Base-by-base conservation (phyloP, 2,888 invertebrate genomes). In the Pristionchus entomophagus region DNA sequence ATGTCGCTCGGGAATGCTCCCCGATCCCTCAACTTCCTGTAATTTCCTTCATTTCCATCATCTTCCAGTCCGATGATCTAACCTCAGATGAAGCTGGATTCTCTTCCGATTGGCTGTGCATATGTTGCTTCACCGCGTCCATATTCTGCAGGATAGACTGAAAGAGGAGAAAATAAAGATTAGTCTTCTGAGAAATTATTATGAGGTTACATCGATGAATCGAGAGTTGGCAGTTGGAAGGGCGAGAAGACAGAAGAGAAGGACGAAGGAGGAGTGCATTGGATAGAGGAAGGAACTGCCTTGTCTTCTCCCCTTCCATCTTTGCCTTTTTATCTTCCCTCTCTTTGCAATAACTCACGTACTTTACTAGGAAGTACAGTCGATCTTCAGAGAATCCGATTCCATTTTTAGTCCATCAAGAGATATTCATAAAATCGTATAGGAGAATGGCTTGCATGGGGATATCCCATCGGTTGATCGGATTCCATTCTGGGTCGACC, bases 361-460 rank as follows among this genome's bases (percentile, higher is more conserved):
- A 65, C 35, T 65, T 59, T 65, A 65, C 35, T 65, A 35, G 32
- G 65, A 65, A 65, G 65, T 65, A 65, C 65, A 65, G 35, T 6
- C 65, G 65, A 65, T 65, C 65, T 65, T 65, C 65, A 65, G 32
- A 65, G 32, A 19, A 65, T 35, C 35, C 65, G 35, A 35, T 35
- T 65, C 35, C 65, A 35, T 35, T 65, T 65, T 65, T 35, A 65
- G 38, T 22, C 35, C 32, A 38, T 65, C 65, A 14, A 35, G 65
- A 35, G 38, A 65, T 65, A 35, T 65, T 65, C 35, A 22, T 65
- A 17, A 65, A 65, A 29, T 65, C 65, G 19, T 65, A 19, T 35
- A 65, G 6, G 65, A 65, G n/a, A 59, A 45, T 45, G 65, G 32
- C 35, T 19, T 8, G 35, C 35, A 38, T 65, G 45, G 45, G 45